phyloP scores from a whole-genome alignment of 2,888 invertebrate genomes.

The Heteromurus nitidus region DNA sequence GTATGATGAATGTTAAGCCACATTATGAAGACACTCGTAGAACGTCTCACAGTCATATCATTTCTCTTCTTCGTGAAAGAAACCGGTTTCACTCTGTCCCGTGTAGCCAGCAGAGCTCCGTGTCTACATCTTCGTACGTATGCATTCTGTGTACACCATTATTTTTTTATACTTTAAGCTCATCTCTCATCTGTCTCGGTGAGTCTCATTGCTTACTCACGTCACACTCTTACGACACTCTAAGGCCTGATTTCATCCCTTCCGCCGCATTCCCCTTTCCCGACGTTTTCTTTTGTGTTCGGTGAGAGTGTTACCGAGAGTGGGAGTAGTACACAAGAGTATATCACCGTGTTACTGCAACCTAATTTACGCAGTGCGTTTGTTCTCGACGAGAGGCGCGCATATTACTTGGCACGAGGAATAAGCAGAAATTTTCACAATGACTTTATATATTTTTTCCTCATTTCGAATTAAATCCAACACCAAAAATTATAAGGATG shows the following conservation, averaged over 20 bases:
- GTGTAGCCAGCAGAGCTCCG: background rate
- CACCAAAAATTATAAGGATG: too few species aligned
- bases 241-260: conserved; percentile 60
- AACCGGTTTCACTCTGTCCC: conserved; percentile 8
- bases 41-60: conserved; percentile 23
- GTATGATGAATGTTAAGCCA: conserved; percentile 61
- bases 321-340: background rate
- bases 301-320: background rate
- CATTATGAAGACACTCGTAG: conserved; percentile 47
- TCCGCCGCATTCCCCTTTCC: conserved; percentile 43
- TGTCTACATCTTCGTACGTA: background rate
- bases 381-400: conserved; percentile 26
- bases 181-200: conserved; percentile 57
- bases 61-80: conserved; percentile 51
- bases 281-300: conserved; percentile 34
- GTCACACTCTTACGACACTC: conserved; percentile 63
- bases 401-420: conserved; percentile 39
- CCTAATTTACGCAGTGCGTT: conserved; percentile 53
- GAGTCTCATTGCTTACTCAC: conserved; percentile 53
- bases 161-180: conserved; percentile 46
- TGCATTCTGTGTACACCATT: conserved; percentile 8
- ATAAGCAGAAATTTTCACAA: conserved; percentile 18
- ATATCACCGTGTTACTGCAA: conserved; percentile 4
- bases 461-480: too few species aligned
- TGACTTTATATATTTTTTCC: background rate